phyloP scores from a whole-genome alignment of 1,140 invertebrate species.

The Bombus waltoni region DNA sequence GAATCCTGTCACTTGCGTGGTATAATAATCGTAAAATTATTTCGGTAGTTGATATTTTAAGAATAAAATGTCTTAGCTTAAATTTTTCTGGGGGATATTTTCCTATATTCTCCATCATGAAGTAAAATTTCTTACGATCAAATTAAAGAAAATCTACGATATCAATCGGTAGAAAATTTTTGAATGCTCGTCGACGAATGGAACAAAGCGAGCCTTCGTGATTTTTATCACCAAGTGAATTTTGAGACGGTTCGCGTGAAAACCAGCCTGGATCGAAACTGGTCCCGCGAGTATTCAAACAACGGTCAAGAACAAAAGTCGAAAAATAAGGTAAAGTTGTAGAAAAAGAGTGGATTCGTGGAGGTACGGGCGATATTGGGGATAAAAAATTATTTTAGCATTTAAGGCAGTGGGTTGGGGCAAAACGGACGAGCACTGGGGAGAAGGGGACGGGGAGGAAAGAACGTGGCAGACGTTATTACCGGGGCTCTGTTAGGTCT shows the following conservation, averaged over 20 bases:
- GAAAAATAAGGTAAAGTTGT: not conserved
- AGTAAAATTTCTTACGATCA: not conserved
- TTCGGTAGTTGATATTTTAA: not conserved
- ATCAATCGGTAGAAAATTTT: too few relatives aligned
- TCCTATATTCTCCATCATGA: not conserved
- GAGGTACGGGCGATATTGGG: not conserved
- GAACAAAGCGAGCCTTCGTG: not conserved
- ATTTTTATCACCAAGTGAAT: not conserved
- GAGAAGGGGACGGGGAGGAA: not conserved
- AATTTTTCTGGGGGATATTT: not conserved
- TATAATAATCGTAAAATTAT: too few relatives aligned
- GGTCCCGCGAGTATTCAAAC: constrained; percentile 28
- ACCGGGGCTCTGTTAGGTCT: constrained; percentile 34
- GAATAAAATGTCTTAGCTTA: not conserved
- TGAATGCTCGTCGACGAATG: not conserved
- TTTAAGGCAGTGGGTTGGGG: constrained; percentile 23
- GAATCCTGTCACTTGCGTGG: too few relatives aligned
- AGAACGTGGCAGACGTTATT: constrained; percentile 24
- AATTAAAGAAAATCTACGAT: not conserved
- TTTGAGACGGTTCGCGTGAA: not conserved
- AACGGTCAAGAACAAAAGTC: constrained; percentile 10
- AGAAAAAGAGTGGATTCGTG: not conserved
- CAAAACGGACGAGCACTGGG: not conserved
- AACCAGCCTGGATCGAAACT: constrained; percentile 46
- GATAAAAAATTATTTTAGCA: constrained; percentile 53